A percentile compares a stretch with the other conserved stretches of the same genome.
Conservation (phyloP, 2,797 vertebrate species). For the Mycteria americana region DNA sequence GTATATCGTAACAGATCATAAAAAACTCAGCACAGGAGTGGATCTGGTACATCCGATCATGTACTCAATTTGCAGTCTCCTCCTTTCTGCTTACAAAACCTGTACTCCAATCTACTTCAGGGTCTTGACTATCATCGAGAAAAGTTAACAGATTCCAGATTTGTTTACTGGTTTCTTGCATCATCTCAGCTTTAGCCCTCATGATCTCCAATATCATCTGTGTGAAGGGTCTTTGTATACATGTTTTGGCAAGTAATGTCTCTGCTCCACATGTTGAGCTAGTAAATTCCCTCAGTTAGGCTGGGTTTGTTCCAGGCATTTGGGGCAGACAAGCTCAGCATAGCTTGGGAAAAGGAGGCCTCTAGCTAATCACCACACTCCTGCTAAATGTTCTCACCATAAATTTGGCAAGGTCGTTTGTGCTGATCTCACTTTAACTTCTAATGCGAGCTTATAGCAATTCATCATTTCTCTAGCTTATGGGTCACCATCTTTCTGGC, state of each 20-base stretch:
- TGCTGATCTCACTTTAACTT: not conserved
- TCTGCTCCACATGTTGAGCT: not conserved
- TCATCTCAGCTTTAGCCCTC: not conserved
- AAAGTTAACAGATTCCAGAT: not conserved
- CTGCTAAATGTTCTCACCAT: not conserved
- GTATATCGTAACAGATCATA: not conserved
- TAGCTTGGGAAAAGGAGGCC: not conserved
- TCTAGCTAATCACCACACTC: not conserved
- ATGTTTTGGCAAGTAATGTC: not conserved
- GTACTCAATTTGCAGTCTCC: not conserved
- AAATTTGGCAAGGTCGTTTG: not conserved
- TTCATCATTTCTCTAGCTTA: not conserved
- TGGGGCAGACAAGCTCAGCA: not conserved
- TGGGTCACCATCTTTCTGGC: not conserved
- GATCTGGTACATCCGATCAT: not conserved
- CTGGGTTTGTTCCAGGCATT: not conserved
- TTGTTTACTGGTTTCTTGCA: not conserved
- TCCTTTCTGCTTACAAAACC: not conserved
- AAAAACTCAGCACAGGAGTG: not conserved
- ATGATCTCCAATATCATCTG: not conserved
- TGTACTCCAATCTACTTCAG: not conserved
- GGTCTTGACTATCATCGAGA: not conserved
- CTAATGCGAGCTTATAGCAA: not conserved
- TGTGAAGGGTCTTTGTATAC: not conserved
- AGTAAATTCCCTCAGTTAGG: not conserved